Conservation (phyloP, 2,888 invertebrate species). For the Idaea biselata region DNA sequence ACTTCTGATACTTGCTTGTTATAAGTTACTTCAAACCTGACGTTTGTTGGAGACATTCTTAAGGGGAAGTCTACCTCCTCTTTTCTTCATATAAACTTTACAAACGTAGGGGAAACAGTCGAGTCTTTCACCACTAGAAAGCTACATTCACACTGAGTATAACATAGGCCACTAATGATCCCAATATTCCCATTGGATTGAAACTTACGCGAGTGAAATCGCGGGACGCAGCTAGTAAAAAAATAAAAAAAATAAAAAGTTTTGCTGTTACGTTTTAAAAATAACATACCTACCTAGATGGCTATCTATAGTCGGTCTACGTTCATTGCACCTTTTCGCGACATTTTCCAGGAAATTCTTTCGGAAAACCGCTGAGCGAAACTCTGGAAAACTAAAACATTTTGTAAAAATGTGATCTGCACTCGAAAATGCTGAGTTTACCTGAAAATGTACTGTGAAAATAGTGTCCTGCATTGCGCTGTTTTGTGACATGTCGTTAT, state of each 20-base stretch:
- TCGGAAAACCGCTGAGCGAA: not conserved
- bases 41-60: not conserved
- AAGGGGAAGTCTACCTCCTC: too few relatives aligned
- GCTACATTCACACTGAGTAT: too few relatives aligned
- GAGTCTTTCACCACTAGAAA: too few relatives aligned
- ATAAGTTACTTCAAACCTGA: slow-evolving; percentile 41
- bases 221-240: too few relatives aligned
- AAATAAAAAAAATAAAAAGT: not conserved
- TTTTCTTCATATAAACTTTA: too few relatives aligned
- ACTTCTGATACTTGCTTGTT: slow-evolving; percentile 51
- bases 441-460: not conserved
- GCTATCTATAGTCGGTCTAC: not conserved
- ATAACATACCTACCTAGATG: not conserved
- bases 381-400: not conserved
- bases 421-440: not conserved
- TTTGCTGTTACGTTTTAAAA: not conserved
- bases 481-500: not conserved
- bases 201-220: too few relatives aligned
- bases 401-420: not conserved
- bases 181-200: too few relatives aligned
- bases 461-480: not conserved
- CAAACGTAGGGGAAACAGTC: too few relatives aligned
- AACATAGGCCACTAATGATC: too few relatives aligned
- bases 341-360: not conserved
- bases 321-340: not conserved